Conservation (phyloP, 1,140 invertebrate genomes). For the Bombus vancouverensis region DNA sequence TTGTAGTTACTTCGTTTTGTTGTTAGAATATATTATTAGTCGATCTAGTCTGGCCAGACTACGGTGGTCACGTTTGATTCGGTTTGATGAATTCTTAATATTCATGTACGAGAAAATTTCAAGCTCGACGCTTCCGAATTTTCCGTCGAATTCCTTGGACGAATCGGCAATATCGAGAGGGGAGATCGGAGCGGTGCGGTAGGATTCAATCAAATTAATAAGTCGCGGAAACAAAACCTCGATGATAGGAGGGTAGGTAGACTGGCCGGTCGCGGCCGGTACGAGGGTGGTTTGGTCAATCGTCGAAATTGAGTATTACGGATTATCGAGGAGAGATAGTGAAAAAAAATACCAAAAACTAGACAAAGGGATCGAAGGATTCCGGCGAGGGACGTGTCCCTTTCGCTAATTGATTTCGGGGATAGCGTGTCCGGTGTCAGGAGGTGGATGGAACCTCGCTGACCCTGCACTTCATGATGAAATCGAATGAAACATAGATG, state of each 20-base stretch:
- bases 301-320: slow-evolving; percentile 82
- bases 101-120: background rate
- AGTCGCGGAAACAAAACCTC: slow-evolving; percentile 79
- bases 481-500: slow-evolving; percentile 79
- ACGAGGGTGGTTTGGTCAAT: slow-evolving; percentile 80
- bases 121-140: background rate
- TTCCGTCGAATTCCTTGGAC: slow-evolving; percentile 4
- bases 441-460: slow-evolving; percentile 54
- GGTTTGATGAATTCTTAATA: background rate
- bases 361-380: slow-evolving; percentile 68
- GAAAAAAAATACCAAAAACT: slow-evolving; percentile 48
- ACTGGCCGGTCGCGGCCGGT: slow-evolving; percentile 71
- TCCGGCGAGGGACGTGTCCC: slow-evolving; percentile 65
- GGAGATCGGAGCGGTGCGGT: slow-evolving; percentile 39
- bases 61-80: background rate
- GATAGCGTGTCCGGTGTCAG: slow-evolving; percentile 53
- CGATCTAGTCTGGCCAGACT: background rate
- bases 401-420: slow-evolving; percentile 70
- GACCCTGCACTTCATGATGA: slow-evolving; percentile 72
- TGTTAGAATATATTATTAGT: background rate
- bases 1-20: background rate
- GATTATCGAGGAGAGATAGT: slow-evolving; percentile 74
- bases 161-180: slow-evolving; percentile 19
- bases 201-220: slow-evolving; percentile 81
- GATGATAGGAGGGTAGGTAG: slow-evolving; percentile 62